Evolutionary conservation across 2,113 vertebrate genomes (phyloP).

Genomic region (Condylura cristata): DNA sequence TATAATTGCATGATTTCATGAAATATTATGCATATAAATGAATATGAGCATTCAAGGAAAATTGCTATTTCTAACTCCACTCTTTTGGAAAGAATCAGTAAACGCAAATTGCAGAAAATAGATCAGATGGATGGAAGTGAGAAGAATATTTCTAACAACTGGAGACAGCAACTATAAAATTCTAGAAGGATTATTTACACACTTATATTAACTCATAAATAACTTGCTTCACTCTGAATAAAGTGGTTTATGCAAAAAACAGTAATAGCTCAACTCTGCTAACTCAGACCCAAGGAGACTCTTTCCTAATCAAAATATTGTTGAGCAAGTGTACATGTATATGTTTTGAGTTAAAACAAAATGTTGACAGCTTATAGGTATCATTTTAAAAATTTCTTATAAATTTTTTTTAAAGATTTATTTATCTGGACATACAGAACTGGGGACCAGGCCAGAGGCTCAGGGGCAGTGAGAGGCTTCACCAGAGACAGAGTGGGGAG

Average conservation of each 20-base stretch:
- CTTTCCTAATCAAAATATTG: neutral
- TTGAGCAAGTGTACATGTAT: neutral
- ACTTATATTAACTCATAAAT: neutral
- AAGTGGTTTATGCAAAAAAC: constrained; percentile 28
- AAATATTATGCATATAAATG: neutral
- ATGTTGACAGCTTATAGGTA: neutral
- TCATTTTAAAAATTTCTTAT: neutral
- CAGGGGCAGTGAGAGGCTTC: too few relatives aligned
- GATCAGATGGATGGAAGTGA: neutral
- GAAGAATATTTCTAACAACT: neutral
- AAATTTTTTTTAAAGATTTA: too few relatives aligned
- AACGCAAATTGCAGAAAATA: neutral
- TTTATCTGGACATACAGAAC: too few relatives aligned
- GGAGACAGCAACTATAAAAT: neutral
- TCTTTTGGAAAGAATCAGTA: constrained; percentile 28
- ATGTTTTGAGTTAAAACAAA: neutral
- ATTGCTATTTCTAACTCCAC: neutral
- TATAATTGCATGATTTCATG: neutral
- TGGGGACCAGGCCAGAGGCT: too few relatives aligned
- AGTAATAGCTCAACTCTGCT: neutral
- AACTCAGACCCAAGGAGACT: neutral
- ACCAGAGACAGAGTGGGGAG: too few relatives aligned
- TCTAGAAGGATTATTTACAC: neutral
- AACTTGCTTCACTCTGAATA: neutral
- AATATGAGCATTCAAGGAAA: neutral